phyloP scores from a whole-genome alignment of 2,888 invertebrate genomes.

The Coronaproctus castanopsis region DNA sequence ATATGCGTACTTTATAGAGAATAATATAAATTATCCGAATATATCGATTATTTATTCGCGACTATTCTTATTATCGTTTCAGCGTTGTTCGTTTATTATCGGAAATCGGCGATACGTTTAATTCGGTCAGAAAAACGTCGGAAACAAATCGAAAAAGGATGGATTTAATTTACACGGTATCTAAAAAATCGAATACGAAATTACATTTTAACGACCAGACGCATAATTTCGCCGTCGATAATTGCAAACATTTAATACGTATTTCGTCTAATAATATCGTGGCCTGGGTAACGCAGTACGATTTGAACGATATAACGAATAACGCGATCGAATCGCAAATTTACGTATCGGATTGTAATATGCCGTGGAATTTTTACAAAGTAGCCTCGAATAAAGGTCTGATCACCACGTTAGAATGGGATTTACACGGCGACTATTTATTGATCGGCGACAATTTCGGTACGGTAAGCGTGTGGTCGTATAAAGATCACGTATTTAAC shows the following conservation, averaged over 20 bases:
- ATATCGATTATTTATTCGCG: no score
- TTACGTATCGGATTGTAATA: conserved; percentile 71
- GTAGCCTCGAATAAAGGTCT: conserved; percentile 37
- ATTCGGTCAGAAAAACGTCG: no score
- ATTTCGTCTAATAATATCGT: conserved; percentile 62
- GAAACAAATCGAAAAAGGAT: no score
- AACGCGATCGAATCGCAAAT: conserved; percentile 62
- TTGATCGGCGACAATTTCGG: conserved; percentile 63
- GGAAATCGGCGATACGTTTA: no score
- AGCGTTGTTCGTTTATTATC: no score
- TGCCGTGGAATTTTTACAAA: conserved; percentile 69
- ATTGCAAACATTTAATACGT: conserved; percentile 40
- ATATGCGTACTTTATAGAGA: no score
- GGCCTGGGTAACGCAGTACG: conserved; percentile 58
- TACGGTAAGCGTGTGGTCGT: conserved; percentile 52
- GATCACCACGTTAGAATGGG: conserved; percentile 71
- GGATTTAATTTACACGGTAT: conserved; percentile 22
- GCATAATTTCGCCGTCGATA: conserved; percentile 14
- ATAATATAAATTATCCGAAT: no score
- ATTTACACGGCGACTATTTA: conserved; percentile 58
- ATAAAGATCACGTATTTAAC: conserved; percentile 63
- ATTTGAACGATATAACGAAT: conserved; percentile 44
- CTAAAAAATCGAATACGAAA: conserved; percentile 20
- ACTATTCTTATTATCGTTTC: no score
- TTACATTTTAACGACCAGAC: conserved; percentile 15